Evolutionary conservation across 2,888 invertebrate species (phyloP).

Genomic region (Cancer borealis): DNA sequence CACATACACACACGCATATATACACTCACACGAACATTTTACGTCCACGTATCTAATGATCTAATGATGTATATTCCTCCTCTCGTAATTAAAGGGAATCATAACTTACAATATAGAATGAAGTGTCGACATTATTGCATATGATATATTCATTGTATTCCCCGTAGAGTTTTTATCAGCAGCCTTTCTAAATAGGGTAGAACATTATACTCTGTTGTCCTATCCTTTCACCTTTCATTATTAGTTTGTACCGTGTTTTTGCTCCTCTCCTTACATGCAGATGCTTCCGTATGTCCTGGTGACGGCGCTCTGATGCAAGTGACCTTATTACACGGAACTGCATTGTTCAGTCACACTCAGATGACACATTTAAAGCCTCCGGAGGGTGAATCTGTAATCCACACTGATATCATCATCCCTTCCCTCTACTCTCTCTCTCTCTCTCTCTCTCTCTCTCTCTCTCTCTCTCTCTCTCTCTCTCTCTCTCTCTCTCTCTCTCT

Average conservation of each 20-base stretch:
- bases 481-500: not conserved
- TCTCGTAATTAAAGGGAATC: not conserved
- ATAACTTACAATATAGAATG: not conserved
- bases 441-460: not conserved
- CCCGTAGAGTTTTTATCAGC: not conserved
- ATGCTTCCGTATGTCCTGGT: not conserved
- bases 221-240: not conserved
- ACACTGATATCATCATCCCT: not conserved
- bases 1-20: not conserved
- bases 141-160: not conserved
- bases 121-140: not conserved
- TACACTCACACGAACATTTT: not conserved
- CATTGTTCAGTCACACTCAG: not conserved
- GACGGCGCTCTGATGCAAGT: not conserved
- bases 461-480: not conserved
- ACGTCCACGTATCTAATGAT: not conserved
- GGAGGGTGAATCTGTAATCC: slow-evolving; percentile 5
- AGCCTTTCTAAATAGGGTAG: not conserved
- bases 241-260: not conserved
- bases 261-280: not conserved
- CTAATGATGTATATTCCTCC: not conserved
- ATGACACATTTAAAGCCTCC: not conserved
- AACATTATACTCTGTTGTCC: not conserved
- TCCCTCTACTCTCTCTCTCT: not conserved
- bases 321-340: not conserved